A percentile compares a stretch with the other conserved stretches of the same genome.
Evolutionary conservation across 2,888 invertebrate genomes (phyloP).

Genomic region (Diplazon laetatorius): DNA sequence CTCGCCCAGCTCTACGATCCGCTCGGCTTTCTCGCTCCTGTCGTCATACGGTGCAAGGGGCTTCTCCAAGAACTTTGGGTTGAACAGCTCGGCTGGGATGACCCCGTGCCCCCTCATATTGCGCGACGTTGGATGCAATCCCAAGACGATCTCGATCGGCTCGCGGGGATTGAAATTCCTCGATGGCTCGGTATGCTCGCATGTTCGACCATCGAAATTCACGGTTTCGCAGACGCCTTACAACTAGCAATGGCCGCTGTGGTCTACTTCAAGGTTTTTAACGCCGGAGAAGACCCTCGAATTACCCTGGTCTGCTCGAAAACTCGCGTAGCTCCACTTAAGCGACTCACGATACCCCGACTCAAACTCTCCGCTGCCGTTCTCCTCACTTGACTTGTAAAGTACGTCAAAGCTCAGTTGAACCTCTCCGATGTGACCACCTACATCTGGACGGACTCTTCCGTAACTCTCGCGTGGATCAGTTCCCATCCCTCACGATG

Average conservation of each 20-base stretch:
- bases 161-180: constrained; percentile 3
- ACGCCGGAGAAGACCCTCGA: neutral
- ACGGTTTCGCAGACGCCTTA: constrained; percentile 50
- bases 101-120: neutral
- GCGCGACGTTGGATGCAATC: neutral
- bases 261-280: neutral
- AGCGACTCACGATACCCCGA: constrained; percentile 18
- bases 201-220: constrained; percentile 14
- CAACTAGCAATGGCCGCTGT: constrained; percentile 29
- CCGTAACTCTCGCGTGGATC: constrained; percentile 58
- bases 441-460: constrained; percentile 55
- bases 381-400: constrained; percentile 15
- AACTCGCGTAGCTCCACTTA: constrained; percentile 49
- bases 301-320: constrained; percentile 38
- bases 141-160: neutral
- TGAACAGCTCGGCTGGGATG: neutral
- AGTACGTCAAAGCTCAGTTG: constrained; percentile 10
- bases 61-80: constrained; percentile 1
- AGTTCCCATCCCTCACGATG: constrained; percentile 59
- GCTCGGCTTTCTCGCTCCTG: neutral
- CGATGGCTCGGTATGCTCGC: constrained; percentile 20
- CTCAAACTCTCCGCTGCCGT: neutral
- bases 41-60: neutral
- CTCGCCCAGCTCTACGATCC: neutral
- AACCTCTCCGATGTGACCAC: neutral